A percentile compares a stretch with the other conserved stretches of the same genome.
Conservation (phyloP, 2,888 invertebrate genomes). For the Diabrotica balteata region DNA sequence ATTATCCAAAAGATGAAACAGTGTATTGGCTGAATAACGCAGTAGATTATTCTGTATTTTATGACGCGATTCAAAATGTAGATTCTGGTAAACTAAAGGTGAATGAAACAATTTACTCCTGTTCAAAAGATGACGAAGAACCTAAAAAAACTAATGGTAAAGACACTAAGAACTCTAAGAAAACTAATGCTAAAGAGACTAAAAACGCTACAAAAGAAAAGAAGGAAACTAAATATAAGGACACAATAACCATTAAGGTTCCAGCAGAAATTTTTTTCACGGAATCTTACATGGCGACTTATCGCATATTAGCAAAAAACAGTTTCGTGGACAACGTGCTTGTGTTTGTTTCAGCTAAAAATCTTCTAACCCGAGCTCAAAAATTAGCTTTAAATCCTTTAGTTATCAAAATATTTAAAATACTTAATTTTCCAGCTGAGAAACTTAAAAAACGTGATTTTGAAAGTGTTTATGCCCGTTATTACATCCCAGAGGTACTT, state of each 20-base stretch:
- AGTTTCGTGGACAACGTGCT: slow-evolving; percentile 31
- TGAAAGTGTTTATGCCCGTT: slow-evolving; percentile 28
- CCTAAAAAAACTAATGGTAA: slow-evolving; percentile 11
- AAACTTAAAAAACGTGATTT: slow-evolving; percentile 34
- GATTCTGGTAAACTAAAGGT: slow-evolving; percentile 21
- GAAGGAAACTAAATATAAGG: slow-evolving; percentile 14
- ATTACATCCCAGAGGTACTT: slow-evolving; percentile 41
- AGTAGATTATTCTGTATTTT: slow-evolving; percentile 28
- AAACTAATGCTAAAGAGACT: slow-evolving; percentile 14
- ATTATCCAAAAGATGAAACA: slow-evolving; percentile 22
- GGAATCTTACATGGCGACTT: slow-evolving; percentile 34
- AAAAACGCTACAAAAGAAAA: slow-evolving; percentile 15
- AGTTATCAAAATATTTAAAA: slow-evolving; percentile 43
- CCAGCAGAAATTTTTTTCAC: slow-evolving; percentile 46
- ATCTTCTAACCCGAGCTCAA: slow-evolving; percentile 42
- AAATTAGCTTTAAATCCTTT: slow-evolving; percentile 45
- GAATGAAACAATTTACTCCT: slow-evolving; percentile 33
- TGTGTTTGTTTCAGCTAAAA: slow-evolving; percentile 34
- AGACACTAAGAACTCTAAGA: slow-evolving; percentile 13
- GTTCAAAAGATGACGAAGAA: slow-evolving; percentile 11
- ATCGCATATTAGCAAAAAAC: slow-evolving; percentile 21
- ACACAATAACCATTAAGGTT: slow-evolving; percentile 28
- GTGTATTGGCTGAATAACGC: slow-evolving; percentile 26
- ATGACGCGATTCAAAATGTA: slow-evolving; percentile 33
- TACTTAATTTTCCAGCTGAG: slow-evolving; percentile 42